Conservation (phyloP, 2,113 vertebrate species). For the Hylia prasina region DNA sequence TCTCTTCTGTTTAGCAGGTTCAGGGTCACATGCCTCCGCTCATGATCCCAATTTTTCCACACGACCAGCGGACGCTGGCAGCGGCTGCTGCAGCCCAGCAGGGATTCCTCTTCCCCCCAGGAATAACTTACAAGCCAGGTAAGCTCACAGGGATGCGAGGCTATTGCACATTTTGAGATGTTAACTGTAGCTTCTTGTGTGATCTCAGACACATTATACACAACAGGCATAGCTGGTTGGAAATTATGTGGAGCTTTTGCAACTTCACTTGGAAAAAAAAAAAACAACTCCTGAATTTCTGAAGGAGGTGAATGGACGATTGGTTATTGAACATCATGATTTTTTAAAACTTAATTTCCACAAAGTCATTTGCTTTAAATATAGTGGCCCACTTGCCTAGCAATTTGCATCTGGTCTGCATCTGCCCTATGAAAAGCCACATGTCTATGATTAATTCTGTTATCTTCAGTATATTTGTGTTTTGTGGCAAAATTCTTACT, state of each 20-base stretch:
- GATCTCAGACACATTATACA: background rate
- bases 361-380: background rate
- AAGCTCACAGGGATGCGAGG: slow-evolving; percentile 63
- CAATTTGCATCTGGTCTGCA: background rate
- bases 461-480: slow-evolving; percentile 25
- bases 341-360: background rate
- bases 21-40: slow-evolving; percentile 99
- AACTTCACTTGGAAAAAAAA: slow-evolving; percentile 16
- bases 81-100: slow-evolving; percentile 98
- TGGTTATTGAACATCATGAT: background rate
- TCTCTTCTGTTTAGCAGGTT: slow-evolving; percentile 94
- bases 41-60: slow-evolving; percentile 99
- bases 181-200: background rate
- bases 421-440: background rate
- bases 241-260: background rate
- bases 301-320: background rate
- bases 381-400: background rate
- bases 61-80: slow-evolving; percentile 99
- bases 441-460: background rate
- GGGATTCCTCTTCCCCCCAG: slow-evolving; percentile 98
- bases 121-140: slow-evolving; percentile 99
- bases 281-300: background rate
- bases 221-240: background rate
- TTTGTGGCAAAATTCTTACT: slow-evolving; percentile 36
- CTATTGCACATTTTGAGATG: slow-evolving; percentile 38